Conservation (phyloP, 2,113 vertebrate genomes). For the Campylomormyrus numenius region DNA sequence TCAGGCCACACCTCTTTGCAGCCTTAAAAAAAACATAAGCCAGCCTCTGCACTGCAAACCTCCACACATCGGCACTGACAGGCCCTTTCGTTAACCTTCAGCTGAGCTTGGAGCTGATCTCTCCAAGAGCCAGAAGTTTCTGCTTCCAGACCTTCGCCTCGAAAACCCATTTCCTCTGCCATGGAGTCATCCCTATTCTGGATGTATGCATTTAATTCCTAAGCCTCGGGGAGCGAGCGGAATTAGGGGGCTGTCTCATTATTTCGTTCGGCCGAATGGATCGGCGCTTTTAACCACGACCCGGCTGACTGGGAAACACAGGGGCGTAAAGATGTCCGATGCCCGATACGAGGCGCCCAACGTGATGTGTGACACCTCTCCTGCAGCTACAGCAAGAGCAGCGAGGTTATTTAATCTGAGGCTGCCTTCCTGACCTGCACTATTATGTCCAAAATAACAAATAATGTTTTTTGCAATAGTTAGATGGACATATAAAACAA, state of each 20-base stretch:
- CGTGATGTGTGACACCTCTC: not conserved
- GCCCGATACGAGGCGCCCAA: not conserved
- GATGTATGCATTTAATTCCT: not conserved
- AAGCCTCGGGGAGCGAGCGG: not conserved
- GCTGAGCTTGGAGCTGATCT: not conserved
- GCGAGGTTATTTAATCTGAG: not conserved
- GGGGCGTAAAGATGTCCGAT: not conserved
- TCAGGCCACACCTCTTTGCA: not conserved
- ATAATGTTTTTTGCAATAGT: not conserved
- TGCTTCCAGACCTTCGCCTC: not conserved
- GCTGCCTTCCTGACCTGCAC: not conserved
- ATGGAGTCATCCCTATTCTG: not conserved
- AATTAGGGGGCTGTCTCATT: not conserved
- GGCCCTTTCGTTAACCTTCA: not conserved
- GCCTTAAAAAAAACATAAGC: not conserved
- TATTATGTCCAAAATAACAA: not conserved
- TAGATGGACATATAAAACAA: not conserved
- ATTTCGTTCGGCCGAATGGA: not conserved
- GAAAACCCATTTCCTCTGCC: constrained; percentile 7
- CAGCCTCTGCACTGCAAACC: not conserved
- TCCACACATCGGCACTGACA: not conserved
- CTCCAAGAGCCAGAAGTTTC: not conserved
- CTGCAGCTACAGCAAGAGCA: not conserved
- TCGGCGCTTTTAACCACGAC: not conserved
- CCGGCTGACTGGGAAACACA: not conserved